These are phyloP conservation scores for Cydia strobilella DNA, from an alignment of 1,140 invertebrate genomes.

Conservation along the genomic window DNA sequence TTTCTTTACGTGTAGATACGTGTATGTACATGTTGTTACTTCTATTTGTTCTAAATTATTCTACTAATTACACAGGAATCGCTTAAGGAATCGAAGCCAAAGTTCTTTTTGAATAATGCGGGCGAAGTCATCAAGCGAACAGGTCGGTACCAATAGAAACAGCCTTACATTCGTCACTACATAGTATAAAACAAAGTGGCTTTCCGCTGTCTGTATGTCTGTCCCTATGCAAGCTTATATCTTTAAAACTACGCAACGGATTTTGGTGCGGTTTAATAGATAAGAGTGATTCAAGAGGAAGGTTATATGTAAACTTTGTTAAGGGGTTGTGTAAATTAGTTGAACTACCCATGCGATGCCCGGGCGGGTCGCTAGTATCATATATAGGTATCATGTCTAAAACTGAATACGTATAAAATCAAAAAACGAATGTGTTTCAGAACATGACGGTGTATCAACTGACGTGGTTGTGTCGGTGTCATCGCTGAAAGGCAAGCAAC, in stretches of 20 bases:
- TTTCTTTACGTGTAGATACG: too few species aligned
- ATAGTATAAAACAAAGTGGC: too few species aligned
- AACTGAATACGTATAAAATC: neutral
- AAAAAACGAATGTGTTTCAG: conserved; percentile 40
- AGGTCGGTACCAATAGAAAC: conserved; percentile 49
- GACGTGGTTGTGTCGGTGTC: conserved; percentile 72
- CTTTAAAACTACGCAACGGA: too few species aligned
- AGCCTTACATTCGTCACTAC: neutral
- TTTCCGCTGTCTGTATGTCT: too few species aligned
- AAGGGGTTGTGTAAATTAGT: too few species aligned
- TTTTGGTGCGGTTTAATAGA: too few species aligned
- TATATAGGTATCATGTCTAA: neutral
- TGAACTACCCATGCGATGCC: too few species aligned
- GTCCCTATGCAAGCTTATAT: too few species aligned
- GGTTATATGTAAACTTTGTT: too few species aligned
- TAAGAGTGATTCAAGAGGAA: too few species aligned
- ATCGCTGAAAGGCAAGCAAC: conserved; percentile 75
- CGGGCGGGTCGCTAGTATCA: too few species aligned
- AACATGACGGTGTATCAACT: conserved; percentile 67
- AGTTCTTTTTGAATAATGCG: conserved; percentile 74
- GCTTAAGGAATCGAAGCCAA: conserved; percentile 69
- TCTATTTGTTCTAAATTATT: neutral
- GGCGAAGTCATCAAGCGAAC: conserved; percentile 74
- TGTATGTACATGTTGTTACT: neutral
- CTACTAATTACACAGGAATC: conserved; percentile 59